phyloP scores from a whole-genome alignment of 2,113 vertebrate species.

The Aptenodytes forsteri region DNA sequence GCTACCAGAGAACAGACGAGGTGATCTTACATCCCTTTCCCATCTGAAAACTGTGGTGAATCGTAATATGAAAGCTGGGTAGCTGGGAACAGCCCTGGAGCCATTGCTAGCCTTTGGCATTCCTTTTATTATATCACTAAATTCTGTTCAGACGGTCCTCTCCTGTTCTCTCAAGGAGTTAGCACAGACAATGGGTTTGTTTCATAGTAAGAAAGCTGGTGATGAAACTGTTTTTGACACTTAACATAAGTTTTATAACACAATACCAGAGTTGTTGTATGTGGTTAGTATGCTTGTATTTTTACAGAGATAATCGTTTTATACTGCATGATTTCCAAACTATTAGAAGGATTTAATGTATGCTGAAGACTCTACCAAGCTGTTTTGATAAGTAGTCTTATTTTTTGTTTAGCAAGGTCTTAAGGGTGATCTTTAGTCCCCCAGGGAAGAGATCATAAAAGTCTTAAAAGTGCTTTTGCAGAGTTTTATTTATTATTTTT shows the following conservation, averaged over 20 bases:
- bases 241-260: not conserved
- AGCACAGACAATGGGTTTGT: conserved; percentile 4
- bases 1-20: not conserved
- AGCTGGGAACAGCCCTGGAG: not conserved
- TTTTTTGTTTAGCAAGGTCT: conserved; percentile 70
- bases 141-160: not conserved
- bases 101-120: not conserved
- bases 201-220: not conserved
- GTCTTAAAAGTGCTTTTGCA: conserved; percentile 59
- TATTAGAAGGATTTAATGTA: conserved; percentile 44
- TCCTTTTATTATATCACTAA: not conserved
- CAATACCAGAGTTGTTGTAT: not conserved
- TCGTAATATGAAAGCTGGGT: not conserved
- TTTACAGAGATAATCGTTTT: conserved; percentile 49
- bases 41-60: not conserved
- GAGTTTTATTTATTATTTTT: conserved; percentile 66
- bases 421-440: conserved; percentile 59
- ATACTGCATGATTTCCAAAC: conserved; percentile 22
- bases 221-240: not conserved
- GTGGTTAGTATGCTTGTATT: conserved; percentile 28
- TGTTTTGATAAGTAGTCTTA: conserved; percentile 46
- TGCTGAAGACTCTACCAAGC: conserved; percentile 32
- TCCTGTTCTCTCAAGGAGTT: not conserved
- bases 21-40: not conserved
- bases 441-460: conserved; percentile 50